Percentiles rank a stretch among this genome's conserved stretches.
phyloP scores from a whole-genome alignment of 2,888 invertebrate species.

The Poecilobothrus nobilitatus region DNA sequence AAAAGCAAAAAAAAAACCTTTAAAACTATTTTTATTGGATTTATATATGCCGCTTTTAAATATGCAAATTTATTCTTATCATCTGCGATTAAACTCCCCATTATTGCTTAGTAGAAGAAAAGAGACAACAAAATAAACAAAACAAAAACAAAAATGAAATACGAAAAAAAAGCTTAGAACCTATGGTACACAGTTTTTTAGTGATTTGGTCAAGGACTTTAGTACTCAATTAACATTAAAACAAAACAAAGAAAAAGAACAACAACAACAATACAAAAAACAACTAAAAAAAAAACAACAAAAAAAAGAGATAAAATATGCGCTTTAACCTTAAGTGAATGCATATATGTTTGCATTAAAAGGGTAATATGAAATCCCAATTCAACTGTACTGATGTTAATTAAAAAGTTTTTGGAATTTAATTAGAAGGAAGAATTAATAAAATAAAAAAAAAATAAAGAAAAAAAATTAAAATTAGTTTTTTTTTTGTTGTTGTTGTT shows the following conservation, averaged over 20 bases:
- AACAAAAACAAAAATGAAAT: no score
- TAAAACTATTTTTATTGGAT: background rate
- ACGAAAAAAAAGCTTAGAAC: background rate
- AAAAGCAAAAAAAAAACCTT: no score
- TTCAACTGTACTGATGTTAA: background rate
- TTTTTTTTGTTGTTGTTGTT: background rate
- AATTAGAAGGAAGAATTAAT: background rate
- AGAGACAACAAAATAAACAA: no score
- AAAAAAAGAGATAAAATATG: background rate
- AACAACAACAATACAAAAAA: no score
- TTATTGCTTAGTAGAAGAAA: background rate
- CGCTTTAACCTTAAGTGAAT: background rate
- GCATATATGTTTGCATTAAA: background rate
- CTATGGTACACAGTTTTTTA: background rate
- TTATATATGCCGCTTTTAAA: background rate
- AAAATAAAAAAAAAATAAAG: background rate
- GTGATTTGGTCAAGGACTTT: conserved; percentile 1
- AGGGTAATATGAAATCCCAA: background rate
- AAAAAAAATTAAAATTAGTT: background rate
- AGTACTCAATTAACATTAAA: background rate
- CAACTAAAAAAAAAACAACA: background rate
- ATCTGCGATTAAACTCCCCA: background rate
- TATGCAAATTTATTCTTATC: conserved; percentile 6
- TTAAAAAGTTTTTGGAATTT: conserved; percentile 2
- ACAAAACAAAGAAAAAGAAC: no score